These are phyloP conservation scores for Silurus glanis DNA, from an alignment of 2,113 vertebrate genomes.

Conservation along the genomic window DNA sequence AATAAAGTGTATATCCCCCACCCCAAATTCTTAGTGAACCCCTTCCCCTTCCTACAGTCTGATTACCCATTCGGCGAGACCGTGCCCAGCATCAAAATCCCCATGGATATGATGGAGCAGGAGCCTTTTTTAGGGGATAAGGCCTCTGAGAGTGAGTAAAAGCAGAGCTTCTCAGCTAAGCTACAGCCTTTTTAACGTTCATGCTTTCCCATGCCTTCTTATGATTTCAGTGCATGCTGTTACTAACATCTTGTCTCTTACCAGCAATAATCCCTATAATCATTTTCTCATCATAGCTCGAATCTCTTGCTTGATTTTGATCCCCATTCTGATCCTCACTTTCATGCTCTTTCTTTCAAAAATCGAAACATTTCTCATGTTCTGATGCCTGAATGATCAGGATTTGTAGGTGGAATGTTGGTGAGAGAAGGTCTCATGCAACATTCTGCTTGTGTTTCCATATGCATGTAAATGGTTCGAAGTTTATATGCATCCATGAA, in stretches of 20 bases:
- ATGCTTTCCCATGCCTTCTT: not conserved
- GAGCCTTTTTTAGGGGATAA: slow-evolving; percentile 97
- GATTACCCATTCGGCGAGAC: slow-evolving; percentile 96
- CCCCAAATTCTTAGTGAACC: slow-evolving; percentile 12
- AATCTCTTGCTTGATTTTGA: not conserved
- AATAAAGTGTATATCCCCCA: not conserved
- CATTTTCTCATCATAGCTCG: not conserved
- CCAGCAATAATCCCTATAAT: not conserved
- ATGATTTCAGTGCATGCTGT: not conserved
- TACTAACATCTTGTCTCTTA: slow-evolving; percentile 28
- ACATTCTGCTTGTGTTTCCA: slow-evolving; percentile 17
- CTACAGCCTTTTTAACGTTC: slow-evolving; percentile 13
- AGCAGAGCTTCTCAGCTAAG: slow-evolving; percentile 53
- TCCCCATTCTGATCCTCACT: not conserved
- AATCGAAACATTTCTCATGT: not conserved
- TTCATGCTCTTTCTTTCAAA: not conserved
- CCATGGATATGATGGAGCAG: slow-evolving; percentile 99
- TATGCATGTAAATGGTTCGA: slow-evolving; percentile 1
- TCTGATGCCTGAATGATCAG: not conserved
- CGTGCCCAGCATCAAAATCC: slow-evolving; percentile 98
- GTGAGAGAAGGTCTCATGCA: not conserved
- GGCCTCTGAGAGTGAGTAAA: slow-evolving; percentile 96
- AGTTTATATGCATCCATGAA: not conserved
- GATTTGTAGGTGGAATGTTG: not conserved
- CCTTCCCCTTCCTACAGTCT: slow-evolving; percentile 87